phyloP scores from a whole-genome alignment of 2,113 vertebrate species.

The Petromus typicus region DNA sequence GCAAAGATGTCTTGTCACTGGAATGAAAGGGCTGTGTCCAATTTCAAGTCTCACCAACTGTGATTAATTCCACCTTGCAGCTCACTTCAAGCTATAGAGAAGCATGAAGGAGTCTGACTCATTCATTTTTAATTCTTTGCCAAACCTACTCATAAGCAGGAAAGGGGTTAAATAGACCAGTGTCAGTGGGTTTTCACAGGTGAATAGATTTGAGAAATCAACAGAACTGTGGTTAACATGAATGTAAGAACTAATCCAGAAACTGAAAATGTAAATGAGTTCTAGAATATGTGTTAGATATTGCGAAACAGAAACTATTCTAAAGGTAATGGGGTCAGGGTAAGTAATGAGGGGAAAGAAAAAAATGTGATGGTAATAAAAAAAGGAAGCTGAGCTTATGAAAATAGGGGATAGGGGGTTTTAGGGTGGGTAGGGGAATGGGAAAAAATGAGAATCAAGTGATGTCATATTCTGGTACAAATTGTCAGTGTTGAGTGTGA shows the following conservation, averaged over 20 bases:
- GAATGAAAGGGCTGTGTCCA: constrained; percentile 8
- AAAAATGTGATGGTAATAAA: too few species aligned
- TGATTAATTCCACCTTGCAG: constrained; percentile 40
- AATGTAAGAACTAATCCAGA: not conserved
- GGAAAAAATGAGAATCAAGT: too few species aligned
- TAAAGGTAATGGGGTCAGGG: too few species aligned
- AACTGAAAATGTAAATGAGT: too few species aligned
- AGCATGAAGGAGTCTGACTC: not conserved
- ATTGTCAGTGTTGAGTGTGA: too few species aligned
- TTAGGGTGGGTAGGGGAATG: too few species aligned
- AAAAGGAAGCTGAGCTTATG: too few species aligned
- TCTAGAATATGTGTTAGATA: too few species aligned
- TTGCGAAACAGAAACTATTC: too few species aligned
- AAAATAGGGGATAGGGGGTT: too few species aligned
- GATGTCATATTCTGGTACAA: too few species aligned
- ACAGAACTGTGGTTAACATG: not conserved
- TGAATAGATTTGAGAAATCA: not conserved
- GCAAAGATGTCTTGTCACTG: not conserved
- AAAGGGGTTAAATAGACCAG: not conserved
- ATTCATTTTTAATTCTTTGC: not conserved
- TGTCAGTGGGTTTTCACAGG: not conserved
- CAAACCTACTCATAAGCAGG: not conserved
- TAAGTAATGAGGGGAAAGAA: too few species aligned
- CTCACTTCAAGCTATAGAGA: constrained; percentile 57
- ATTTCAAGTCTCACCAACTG: constrained; percentile 44